Conservation (phyloP, 2,888 invertebrate genomes). For the Caenorhabditis plicata region DNA sequence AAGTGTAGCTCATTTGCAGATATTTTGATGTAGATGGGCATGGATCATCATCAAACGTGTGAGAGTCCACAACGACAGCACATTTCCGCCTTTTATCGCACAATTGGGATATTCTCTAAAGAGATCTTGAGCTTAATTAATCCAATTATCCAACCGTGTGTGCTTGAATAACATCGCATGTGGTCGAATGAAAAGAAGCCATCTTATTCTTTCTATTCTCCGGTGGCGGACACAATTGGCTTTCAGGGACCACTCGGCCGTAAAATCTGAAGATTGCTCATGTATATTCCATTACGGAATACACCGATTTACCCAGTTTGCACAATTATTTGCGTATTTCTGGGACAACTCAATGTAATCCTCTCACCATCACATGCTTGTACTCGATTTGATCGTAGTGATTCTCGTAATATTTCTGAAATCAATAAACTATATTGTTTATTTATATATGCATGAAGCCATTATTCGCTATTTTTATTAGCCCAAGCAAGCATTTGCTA, state of each 20-base stretch:
- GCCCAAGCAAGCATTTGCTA: no score
- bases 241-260: constrained; percentile 62
- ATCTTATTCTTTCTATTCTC: constrained; percentile 6
- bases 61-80: constrained; percentile 84
- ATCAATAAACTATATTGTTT: no score
- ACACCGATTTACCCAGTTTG: constrained; percentile 41
- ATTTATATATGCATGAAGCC: no score
- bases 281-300: not conserved
- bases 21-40: constrained; percentile 88
- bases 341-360: constrained; percentile 83
- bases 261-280: constrained; percentile 46
- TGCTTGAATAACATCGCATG: constrained; percentile 63
- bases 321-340: constrained; percentile 79
- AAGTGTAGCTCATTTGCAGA: constrained; percentile 93
- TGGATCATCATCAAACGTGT: constrained; percentile 82
- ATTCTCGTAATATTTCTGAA: constrained; percentile 84
- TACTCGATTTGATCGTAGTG: constrained; percentile 84
- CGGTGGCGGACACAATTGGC: constrained; percentile 57
- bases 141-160: constrained; percentile 43
- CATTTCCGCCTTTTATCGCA: constrained; percentile 91
- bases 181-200: constrained; percentile 10
- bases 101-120: constrained; percentile 89
- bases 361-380: constrained; percentile 89
- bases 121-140: constrained; percentile 18
- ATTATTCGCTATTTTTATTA: no score